A percentile compares a stretch with the other conserved stretches of the same genome.
Conservation (phyloP, 2,888 invertebrate genomes). For the Dusona sp. region DNA sequence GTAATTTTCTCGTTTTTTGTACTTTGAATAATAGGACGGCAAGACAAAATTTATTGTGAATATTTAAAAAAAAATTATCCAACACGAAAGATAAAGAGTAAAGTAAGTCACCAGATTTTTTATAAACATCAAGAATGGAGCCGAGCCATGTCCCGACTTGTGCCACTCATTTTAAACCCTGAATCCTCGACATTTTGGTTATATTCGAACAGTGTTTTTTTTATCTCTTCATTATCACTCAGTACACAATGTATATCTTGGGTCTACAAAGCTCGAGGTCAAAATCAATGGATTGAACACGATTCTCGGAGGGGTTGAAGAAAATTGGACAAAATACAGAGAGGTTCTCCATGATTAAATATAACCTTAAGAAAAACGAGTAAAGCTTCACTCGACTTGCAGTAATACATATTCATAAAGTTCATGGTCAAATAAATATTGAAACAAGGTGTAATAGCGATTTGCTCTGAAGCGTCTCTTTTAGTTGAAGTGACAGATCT, state of each 20-base stretch:
- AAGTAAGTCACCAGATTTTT: not conserved
- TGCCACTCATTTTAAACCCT: conserved; percentile 36
- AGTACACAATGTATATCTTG: not conserved
- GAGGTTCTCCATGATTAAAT: conserved; percentile 34
- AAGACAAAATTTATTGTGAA: not conserved
- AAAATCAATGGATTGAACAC: conserved; percentile 57
- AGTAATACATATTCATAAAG: conserved; percentile 30
- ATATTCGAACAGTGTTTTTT: conserved; percentile 1
- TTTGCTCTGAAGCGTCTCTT: not conserved
- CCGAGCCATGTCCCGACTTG: conserved; percentile 22
- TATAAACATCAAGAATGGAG: not conserved
- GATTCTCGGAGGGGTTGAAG: conserved; percentile 31
- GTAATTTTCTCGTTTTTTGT: not conserved
- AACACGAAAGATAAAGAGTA: no score
- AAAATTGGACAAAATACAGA: conserved; percentile 40
- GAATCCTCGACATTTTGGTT: not conserved
- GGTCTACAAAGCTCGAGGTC: conserved; percentile 25
- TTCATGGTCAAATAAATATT: conserved; percentile 38
- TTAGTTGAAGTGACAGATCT: not conserved
- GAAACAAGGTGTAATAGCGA: not conserved
- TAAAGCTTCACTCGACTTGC: not conserved
- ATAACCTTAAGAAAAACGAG: conserved; percentile 31
- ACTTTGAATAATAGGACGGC: not conserved
- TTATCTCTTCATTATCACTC: not conserved
- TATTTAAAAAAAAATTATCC: not conserved